Conservation (phyloP, 2,113 vertebrate species). For the Beaufortia kweichowensis region DNA sequence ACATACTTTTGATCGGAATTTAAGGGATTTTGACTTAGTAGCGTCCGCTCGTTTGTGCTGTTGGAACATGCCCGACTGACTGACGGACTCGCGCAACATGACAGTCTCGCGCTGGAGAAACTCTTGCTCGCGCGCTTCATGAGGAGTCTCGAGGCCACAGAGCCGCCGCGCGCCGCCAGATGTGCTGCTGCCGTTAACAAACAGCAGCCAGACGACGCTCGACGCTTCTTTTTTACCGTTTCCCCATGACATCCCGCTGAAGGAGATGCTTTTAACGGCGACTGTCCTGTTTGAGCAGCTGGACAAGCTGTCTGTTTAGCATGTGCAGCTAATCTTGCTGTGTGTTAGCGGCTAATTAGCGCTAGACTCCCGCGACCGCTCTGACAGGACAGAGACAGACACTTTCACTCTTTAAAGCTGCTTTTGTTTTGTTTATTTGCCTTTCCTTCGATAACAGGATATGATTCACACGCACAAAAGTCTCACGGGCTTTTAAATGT, state of each 20-base stretch:
- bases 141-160: slow-evolving; percentile 70
- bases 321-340: slow-evolving; percentile 34
- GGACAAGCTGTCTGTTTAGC: slow-evolving; percentile 39
- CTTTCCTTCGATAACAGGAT: background rate
- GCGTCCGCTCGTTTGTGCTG: background rate
- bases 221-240: background rate
- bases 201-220: background rate
- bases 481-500: background rate
- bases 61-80: slow-evolving; percentile 22
- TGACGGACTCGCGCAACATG: slow-evolving; percentile 60
- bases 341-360: slow-evolving; percentile 41
- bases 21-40: slow-evolving; percentile 16
- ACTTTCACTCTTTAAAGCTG: background rate
- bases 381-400: slow-evolving; percentile 34
- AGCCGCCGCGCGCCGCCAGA: slow-evolving; percentile 61
- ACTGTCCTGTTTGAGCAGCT: background rate
- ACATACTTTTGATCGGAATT: background rate
- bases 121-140: slow-evolving; percentile 60
- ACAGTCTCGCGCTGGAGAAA: slow-evolving; percentile 51
- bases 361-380: slow-evolving; percentile 14
- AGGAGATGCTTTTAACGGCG: background rate
- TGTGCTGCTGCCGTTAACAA: slow-evolving; percentile 45
- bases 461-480: background rate
- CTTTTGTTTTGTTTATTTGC: background rate
- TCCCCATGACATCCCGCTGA: slow-evolving; percentile 15